Percentiles rank a stretch among this genome's conserved stretches.
Conservation (phyloP, 35 echinoderm and acorn worm species). For the Strongylocentrotus purpuratus region DNA sequence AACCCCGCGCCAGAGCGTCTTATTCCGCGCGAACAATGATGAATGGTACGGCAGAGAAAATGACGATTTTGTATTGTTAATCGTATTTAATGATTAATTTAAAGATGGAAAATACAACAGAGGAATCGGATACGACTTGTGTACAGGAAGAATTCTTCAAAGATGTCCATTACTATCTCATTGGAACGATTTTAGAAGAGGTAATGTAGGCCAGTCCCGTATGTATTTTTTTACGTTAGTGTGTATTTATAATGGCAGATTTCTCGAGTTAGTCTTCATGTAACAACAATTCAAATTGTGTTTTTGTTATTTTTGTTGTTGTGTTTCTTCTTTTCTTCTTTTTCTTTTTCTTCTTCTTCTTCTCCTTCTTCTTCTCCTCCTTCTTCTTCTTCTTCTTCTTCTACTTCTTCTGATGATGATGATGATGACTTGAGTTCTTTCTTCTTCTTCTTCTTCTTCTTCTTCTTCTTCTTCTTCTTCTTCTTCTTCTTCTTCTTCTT, state of each 20-base stretch:
- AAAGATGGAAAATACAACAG: neutral
- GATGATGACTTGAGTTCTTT: neutral
- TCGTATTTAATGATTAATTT: neutral
- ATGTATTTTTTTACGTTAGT: neutral
- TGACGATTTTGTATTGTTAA: neutral
- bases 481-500: no score
- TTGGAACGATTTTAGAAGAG: slow-evolving; percentile 19
- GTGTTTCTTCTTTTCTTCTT: neutral
- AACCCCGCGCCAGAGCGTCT: neutral
- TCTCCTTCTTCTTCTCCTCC: neutral
- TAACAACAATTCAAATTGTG: no score
- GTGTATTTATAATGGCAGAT: neutral
- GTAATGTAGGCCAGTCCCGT: neutral
- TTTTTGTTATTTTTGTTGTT: no score
- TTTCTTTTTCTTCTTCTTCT: neutral
- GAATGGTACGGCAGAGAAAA: neutral
- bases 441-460: neutral
- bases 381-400: no score
- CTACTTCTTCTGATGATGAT: no score
- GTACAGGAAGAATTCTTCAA: neutral
- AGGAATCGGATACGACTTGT: neutral
- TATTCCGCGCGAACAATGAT: slow-evolving; percentile 1
- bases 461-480: neutral
- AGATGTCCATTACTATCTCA: slow-evolving; percentile 21
- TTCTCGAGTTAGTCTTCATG: no score